Base-by-base conservation (phyloP, 1,140 invertebrate species). In the Leptinotarsa undecemlineata region DNA sequence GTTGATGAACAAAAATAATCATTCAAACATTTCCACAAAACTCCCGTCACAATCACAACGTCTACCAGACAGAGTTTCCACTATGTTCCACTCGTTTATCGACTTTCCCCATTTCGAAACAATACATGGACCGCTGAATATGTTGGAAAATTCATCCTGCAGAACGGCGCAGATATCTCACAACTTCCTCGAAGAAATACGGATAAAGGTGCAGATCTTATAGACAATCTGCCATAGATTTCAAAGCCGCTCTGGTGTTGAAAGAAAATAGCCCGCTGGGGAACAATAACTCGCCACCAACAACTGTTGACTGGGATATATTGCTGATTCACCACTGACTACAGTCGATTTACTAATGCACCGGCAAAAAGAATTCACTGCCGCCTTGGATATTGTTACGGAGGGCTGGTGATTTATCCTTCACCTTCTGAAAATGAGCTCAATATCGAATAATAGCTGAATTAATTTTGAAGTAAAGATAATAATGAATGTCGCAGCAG, bases 221-320 rank as follows among this genome's bases (percentile, higher is more conserved):
- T 17, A 57, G 66, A 47, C 23, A 42, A 68, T 68, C 66, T 68
- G 76, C 75, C 76, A 77, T 80, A 81, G 78, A 81, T 80, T 70
- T 71, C 68, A 48, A 66, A 78, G 71, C 79, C 76, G 75, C 74
- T 72, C 66, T 73, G 68, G 76, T 76, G 79, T 77, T 79, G 78
- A 81, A 77, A 77, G 77, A 70, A 77, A 81, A 80, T 77, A 78
- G 75, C 79, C 74, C 78, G 73, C 76, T 73, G 74, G 80, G 77
- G 79, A 77, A 81, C 80, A 80, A 80, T 81, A 81, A 81, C 78
- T 81, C 74, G 66, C 48, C 64, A 72, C 48, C 64, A 74, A 78
- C 78, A 77, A 76, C 20, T 72, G 67, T 73, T 42, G 69, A 78
- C 78, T 77, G 71, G 73, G 73, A 81, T 77, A 78, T 74, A 81